Conservation (phyloP, 2,888 invertebrate species). For the Callyntrura sp. region DNA sequence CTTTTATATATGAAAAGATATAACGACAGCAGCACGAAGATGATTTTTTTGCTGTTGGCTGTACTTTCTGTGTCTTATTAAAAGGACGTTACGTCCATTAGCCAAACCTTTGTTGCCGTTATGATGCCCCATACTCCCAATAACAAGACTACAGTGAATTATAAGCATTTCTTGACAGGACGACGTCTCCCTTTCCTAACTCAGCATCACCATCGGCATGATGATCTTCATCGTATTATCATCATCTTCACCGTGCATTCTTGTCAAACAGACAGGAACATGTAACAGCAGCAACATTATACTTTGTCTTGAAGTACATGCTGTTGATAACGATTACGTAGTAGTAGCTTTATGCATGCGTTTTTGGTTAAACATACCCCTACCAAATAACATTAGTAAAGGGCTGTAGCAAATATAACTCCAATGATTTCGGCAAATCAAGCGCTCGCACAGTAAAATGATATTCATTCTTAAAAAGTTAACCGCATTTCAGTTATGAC, state of each 20-base stretch:
- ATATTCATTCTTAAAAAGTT: constrained; percentile 58
- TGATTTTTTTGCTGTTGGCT: constrained; percentile 45
- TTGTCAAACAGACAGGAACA: constrained; percentile 45
- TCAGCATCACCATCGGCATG: neutral
- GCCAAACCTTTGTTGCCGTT: constrained; percentile 16
- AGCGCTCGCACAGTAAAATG: constrained; percentile 42
- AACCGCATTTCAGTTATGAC: constrained; percentile 53
- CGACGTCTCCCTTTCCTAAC: constrained; percentile 32
- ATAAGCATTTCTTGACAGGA: constrained; percentile 43
- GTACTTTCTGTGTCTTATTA: constrained; percentile 28
- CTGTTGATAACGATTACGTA: constrained; percentile 19
- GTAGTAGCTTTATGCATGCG: neutral
- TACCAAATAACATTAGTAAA: neutral
- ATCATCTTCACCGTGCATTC: constrained; percentile 6
- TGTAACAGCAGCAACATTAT: constrained; percentile 19
- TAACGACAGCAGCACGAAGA: constrained; percentile 38
- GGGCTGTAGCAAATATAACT: constrained; percentile 16
- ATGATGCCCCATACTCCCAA: constrained; percentile 11
- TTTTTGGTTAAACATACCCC: constrained; percentile 6
- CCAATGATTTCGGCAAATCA: constrained; percentile 59
- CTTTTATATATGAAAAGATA: neutral
- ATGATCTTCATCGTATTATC: constrained; percentile 11
- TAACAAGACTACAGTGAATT: constrained; percentile 9
- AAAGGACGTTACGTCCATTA: constrained; percentile 29
- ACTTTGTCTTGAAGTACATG: constrained; percentile 23